These are phyloP conservation scores for Alexandromys fortis DNA, from an alignment of 2,113 vertebrate species.

Conservation along the genomic window DNA sequence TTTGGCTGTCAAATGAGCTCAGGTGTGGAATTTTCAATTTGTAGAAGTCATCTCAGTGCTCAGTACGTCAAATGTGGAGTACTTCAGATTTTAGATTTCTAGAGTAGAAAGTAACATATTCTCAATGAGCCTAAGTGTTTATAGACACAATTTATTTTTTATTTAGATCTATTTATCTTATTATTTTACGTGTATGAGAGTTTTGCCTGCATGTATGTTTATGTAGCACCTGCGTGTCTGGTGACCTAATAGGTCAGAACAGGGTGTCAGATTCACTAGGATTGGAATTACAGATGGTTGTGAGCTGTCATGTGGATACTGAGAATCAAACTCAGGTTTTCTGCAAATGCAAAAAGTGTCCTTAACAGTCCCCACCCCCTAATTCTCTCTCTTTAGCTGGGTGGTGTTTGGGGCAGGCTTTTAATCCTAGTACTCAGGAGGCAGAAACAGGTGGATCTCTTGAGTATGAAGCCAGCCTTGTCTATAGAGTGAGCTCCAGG, in stretches of 20 bases:
- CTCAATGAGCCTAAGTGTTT: background rate
- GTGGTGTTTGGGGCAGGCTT: background rate
- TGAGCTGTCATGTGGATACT: background rate
- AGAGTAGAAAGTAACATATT: background rate
- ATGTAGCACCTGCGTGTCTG: background rate
- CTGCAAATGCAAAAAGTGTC: background rate
- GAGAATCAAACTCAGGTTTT: background rate
- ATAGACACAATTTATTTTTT: background rate
- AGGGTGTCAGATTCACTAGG: background rate
- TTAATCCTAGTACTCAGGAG: background rate
- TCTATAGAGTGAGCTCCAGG: background rate
- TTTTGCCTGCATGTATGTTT: background rate
- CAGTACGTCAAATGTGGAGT: background rate
- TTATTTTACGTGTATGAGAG: background rate
- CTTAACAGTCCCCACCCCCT: background rate
- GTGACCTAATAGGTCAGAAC: background rate
- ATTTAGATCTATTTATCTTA: background rate
- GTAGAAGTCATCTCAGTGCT: background rate
- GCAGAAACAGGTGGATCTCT: background rate
- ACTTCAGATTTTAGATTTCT: background rate
- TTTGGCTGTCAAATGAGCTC: background rate
- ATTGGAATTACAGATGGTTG: background rate
- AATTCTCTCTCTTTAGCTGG: background rate
- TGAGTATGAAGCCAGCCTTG: background rate
- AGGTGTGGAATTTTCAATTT: background rate